These are phyloP conservation scores for Diarsia dahlii DNA, from an alignment of 2,888 invertebrate species.

Conservation along the genomic window DNA sequence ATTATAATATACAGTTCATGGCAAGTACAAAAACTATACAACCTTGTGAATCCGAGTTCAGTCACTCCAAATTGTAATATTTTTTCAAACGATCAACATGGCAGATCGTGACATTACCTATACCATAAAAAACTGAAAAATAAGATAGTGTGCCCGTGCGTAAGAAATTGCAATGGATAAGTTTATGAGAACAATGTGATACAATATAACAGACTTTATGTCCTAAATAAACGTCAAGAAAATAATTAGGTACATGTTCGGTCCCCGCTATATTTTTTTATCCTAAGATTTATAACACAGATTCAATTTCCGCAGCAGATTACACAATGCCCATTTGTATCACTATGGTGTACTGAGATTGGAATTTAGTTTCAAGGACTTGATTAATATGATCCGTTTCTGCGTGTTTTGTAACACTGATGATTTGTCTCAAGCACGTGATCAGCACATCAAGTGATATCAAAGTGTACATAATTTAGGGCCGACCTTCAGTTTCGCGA, in stretches of 20 bases:
- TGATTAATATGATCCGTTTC: constrained; percentile 31
- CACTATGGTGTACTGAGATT: constrained; percentile 17
- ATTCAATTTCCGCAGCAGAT: constrained; percentile 14
- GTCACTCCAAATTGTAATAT: constrained; percentile 49
- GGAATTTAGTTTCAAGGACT: constrained; percentile 52
- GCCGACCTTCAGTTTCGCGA: constrained; percentile 35
- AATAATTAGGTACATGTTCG: neutral
- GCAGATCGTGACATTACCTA: constrained; percentile 34
- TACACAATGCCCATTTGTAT: constrained; percentile 13
- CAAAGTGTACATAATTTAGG: constrained; percentile 34
- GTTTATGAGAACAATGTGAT: constrained; percentile 2
- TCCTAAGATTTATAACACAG: neutral
- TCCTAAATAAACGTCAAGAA: neutral
- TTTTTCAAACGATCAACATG: constrained; percentile 39
- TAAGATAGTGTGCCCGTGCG: constrained; percentile 1
- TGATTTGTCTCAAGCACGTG: constrained; percentile 52
- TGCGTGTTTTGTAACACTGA: constrained; percentile 51
- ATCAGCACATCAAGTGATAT: constrained; percentile 34
- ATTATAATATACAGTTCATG: constrained; percentile 50
- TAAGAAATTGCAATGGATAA: constrained; percentile 12
- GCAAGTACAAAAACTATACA: constrained; percentile 48
- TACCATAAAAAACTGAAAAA: constrained; percentile 30
- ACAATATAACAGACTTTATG: neutral
- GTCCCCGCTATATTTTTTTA: neutral
- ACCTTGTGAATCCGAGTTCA: constrained; percentile 54